Base-by-base conservation (phyloP, 2,888 invertebrate genomes). In the Corythucha ciliata region DNA sequence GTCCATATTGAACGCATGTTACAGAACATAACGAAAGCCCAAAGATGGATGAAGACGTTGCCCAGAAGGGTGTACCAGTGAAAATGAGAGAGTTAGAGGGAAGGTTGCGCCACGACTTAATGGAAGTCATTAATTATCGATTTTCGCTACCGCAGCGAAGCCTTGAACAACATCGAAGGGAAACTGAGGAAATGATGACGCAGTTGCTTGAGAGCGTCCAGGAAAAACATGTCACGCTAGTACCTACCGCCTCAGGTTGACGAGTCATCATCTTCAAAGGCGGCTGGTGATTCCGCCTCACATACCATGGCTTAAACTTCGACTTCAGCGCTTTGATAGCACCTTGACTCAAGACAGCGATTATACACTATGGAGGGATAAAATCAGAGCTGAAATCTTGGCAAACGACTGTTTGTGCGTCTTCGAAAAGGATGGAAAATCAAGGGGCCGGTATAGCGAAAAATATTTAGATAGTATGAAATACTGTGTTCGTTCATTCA, bases 401-500 rank as follows among this genome's bases (percentile, higher is more conserved):
- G 36, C 36, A 7, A 36, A 36, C 14, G 36, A 36, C 21, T 36
- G 36, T n/a, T 21, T 36, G 36, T 36, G 36, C n/a, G 36, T 36
- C 10, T 36, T 36, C 21, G 36, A 36, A 10, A 33, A 33, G 6
- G 6, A 33, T 33, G 33, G 33, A 6, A 33, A 33, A 6, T 33
- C 33, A 33, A 33, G 33, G 16, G 6, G 33, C 3, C 33, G 16
- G 6, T 33, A 33, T 6, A 33, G 33, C 33, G 4, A n/a, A 4
- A 16, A 33, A 33, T n/a, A 33, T 16, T 33, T 33, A 16, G 33
- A 33, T 16, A 33, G 33, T 16, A 33, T 33, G 33, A 33, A 33
- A 33, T 33, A 33, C 6, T 33, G 3, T 33, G 33, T 33, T 6
- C 33, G 4, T 4, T 33, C 33, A 4, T 33, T 33, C 33, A 33